A percentile compares a stretch with the other conserved stretches of the same genome.
Evolutionary conservation across 64 coral and sea anemone species (phyloP).

Genomic region (Montipora efflorescens): DNA sequence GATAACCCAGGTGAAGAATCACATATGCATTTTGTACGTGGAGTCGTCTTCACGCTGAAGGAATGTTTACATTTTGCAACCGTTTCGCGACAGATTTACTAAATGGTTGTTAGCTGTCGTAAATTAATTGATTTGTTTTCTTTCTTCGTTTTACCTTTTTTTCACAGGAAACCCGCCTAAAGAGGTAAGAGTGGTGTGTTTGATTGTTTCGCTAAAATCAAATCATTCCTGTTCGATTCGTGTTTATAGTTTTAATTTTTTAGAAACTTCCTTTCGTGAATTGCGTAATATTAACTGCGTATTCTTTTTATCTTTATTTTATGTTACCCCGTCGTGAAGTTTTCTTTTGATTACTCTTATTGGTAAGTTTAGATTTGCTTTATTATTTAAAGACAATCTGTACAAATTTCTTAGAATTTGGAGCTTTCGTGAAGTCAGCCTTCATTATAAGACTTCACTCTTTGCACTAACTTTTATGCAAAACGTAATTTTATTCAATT

Average conservation of each 20-base stretch:
- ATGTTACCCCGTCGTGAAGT: slow-evolving; percentile 58
- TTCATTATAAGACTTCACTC: too few relatives aligned
- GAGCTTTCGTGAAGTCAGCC: too few relatives aligned
- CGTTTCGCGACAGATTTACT: slow-evolving; percentile 1
- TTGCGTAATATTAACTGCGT: background rate
- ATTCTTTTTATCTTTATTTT: slow-evolving; percentile 54
- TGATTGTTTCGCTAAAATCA: too few relatives aligned
- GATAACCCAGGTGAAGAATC: slow-evolving; percentile 75
- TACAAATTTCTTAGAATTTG: too few relatives aligned
- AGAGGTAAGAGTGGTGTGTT: slow-evolving; percentile 70
- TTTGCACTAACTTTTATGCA: too few relatives aligned
- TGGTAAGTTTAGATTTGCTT: slow-evolving; percentile 83
- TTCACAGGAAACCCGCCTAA: slow-evolving; percentile 83
- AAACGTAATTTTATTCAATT: too few relatives aligned
- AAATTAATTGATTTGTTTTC: background rate
- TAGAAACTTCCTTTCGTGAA: background rate
- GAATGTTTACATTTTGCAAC: slow-evolving; percentile 77
- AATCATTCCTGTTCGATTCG: too few relatives aligned
- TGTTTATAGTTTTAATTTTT: too few relatives aligned
- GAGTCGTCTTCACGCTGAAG: slow-evolving; percentile 59
- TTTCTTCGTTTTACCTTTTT: slow-evolving; percentile 15
- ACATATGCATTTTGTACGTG: background rate
- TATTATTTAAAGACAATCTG: background rate
- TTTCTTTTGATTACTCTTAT: slow-evolving; percentile 97
- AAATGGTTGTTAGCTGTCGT: background rate